Conservation (phyloP, 2,888 invertebrate genomes). For the Drosophila austrosaltans region DNA sequence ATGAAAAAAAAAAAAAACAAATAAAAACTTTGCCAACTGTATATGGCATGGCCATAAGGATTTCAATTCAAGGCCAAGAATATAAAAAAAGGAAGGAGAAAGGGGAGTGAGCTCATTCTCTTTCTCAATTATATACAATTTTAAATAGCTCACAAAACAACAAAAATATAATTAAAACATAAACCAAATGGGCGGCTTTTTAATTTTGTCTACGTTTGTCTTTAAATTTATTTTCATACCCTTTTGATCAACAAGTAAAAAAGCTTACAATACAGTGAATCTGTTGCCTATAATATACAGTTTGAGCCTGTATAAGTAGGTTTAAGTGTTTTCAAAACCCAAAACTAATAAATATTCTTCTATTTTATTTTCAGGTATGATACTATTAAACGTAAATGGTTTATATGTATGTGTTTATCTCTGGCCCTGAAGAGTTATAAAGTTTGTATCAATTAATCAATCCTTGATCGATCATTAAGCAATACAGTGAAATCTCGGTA, state of each 20-base stretch:
- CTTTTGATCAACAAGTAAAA: too few relatives aligned
- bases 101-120: background rate
- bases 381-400: conserved; percentile 9
- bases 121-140: background rate
- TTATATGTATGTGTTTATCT: background rate
- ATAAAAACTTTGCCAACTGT: background rate
- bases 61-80: background rate
- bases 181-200: conserved; percentile 1
- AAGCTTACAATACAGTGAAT: too few relatives aligned
- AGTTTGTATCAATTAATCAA: too few relatives aligned
- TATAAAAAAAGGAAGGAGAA: background rate
- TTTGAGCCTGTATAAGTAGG: too few relatives aligned
- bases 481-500: too few relatives aligned
- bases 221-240: background rate
- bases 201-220: too few relatives aligned
- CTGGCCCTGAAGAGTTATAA: too few relatives aligned
- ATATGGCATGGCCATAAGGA: background rate
- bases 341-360: conserved; percentile 27
- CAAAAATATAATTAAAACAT: conserved; percentile 23
- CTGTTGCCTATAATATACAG: too few relatives aligned
- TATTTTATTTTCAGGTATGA: conserved; percentile 38
- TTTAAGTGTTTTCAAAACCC: background rate
- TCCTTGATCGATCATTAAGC: too few relatives aligned
- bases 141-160: background rate
- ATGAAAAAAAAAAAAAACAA: conserved; percentile 21